Base-by-base conservation (phyloP, 2,888 invertebrate species). In the Venusia cambrica region DNA sequence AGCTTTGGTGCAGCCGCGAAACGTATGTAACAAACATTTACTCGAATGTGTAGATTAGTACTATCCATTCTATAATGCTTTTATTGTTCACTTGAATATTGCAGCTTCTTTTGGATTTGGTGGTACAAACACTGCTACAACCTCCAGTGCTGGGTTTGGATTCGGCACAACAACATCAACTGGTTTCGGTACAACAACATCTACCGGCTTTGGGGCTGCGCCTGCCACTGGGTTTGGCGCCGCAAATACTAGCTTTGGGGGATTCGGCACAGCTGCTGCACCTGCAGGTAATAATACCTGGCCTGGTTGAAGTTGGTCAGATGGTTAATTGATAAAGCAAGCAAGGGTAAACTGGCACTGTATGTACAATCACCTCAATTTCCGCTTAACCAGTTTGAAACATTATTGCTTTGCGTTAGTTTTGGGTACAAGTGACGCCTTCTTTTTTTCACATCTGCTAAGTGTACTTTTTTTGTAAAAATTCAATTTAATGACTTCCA, bases 1-100 rank as follows among this genome's bases (percentile, higher is more conserved):
- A 68, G 70, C 14, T 81, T 90, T 40, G 89, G 89, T 24, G 80
- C 89, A 43, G 78, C 89, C 8, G 16, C 18, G 14, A 90, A 90
- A 84, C 89, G 90, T 90, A 72, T 87, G 88, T 71, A 24, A 8
- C n/a, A 27, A 12, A 1, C 13, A 22, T 12, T 11, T n/a, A n/a
- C n/a, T n/a, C n/a, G n/a, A n/a, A n/a, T n/a, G n/a, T n/a, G n/a
- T n/a, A n/a, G n/a, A n/a, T n/a, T n/a, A n/a, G n/a, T n/a, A n/a
- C n/a, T n/a, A n/a, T n/a, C n/a, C 11, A 12, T 16, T 10, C 1
- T 11, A 6, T 6, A 21, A 5, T 10, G 11, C 22, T 13, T 3
- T 3, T 13, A n/a, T 38, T 19, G 5, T 14, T 5, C 4, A 3
- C 2, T 9, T n/a, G n/a, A n/a, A 9, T n/a, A 8, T 39, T 74